Conservation (phyloP, 2,797 vertebrate species). For the Sebastes elongatus region DNA sequence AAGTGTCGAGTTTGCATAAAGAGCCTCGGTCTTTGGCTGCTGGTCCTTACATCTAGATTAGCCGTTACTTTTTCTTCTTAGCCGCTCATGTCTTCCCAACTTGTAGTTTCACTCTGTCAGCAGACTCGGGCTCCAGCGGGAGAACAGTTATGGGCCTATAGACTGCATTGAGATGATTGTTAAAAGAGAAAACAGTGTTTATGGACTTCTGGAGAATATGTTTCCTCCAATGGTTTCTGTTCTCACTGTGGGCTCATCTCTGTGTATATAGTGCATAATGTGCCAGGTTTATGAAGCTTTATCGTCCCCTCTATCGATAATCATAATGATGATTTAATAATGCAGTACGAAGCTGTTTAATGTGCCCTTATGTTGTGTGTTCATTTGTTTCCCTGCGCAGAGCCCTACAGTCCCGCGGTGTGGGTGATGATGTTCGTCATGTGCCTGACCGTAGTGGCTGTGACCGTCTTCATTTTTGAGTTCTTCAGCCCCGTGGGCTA, state of each 20-base stretch:
- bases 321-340: not conserved
- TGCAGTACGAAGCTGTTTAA: not conserved
- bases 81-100: slow-evolving; percentile 60
- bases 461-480: slow-evolving; percentile 97
- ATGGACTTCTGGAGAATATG: slow-evolving; percentile 55
- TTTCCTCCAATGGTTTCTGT: slow-evolving; percentile 34
- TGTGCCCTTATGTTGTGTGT: not conserved
- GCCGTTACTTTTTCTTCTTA: slow-evolving; percentile 43
- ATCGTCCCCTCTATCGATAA: not conserved
- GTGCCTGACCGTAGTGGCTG: slow-evolving; percentile 95
- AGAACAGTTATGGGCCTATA: slow-evolving; percentile 58
- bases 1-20: slow-evolving; percentile 72
- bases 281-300: not conserved
- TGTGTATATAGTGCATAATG: not conserved
- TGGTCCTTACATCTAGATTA: slow-evolving; percentile 64
- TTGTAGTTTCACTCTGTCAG: slow-evolving; percentile 74
- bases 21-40: slow-evolving; percentile 55
- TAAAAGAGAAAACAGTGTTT: slow-evolving; percentile 43
- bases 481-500: slow-evolving; percentile 97
- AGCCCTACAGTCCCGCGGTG: slow-evolving; percentile 95
- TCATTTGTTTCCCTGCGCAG: slow-evolving; percentile 65
- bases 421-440: slow-evolving; percentile 99
- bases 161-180: slow-evolving; percentile 60
- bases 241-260: slow-evolving; percentile 9
- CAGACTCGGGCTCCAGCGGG: slow-evolving; percentile 62